Percentiles rank a stretch among this genome's conserved stretches.
These are phyloP conservation scores for Daboia siamensis DNA, from an alignment of 2,113 vertebrate genomes.

Conservation along the genomic window DNA sequence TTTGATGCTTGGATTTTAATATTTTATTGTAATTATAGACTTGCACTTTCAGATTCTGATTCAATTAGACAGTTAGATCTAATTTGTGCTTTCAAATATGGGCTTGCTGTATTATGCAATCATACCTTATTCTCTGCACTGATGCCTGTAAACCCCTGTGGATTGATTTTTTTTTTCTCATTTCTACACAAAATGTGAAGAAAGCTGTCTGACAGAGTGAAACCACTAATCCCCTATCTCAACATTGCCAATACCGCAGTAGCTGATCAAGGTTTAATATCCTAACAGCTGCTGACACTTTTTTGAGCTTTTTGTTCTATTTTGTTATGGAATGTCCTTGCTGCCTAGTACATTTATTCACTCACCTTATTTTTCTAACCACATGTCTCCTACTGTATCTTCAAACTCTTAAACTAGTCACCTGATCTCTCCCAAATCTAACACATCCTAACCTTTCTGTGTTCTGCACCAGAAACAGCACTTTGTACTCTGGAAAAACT, in stretches of 20 bases:
- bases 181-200: background rate
- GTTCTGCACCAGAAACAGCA: background rate
- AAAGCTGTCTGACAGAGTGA: background rate
- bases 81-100: background rate
- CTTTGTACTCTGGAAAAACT: background rate
- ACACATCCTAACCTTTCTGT: background rate
- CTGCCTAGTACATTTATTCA: background rate
- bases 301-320: background rate
- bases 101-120: background rate
- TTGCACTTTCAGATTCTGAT: background rate
- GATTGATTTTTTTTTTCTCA: background rate
- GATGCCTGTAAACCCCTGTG: background rate
- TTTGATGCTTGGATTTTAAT: conserved; percentile 9
- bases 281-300: background rate
- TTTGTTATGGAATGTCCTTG: background rate
- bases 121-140: background rate
- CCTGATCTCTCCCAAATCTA: background rate
- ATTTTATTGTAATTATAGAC: conserved; percentile 10
- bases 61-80: background rate
- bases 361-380: background rate
- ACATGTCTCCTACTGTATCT: background rate
- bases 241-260: background rate
- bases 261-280: background rate
- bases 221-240: background rate
- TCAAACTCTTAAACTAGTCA: background rate